Percentiles rank a stretch among this genome's conserved stretches.
Evolutionary conservation across 2,888 invertebrate species (phyloP).

Genomic region (Cephus pygmeus): DNA sequence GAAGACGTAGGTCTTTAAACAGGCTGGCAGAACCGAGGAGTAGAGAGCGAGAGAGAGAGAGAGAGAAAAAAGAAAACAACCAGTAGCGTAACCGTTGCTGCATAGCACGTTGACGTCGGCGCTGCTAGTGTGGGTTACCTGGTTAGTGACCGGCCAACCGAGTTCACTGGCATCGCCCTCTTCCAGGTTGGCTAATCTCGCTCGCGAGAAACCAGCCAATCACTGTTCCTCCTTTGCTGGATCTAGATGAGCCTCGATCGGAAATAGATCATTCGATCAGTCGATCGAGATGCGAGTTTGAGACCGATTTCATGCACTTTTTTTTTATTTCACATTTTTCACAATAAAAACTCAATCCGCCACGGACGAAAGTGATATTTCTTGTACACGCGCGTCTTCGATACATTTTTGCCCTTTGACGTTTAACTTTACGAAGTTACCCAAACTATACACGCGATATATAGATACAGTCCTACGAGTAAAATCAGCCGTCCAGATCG

Average conservation of each 20-base stretch:
- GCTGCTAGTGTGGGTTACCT: conserved; percentile 67
- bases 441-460: neutral
- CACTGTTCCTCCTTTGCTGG: neutral
- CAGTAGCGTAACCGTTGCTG: conserved; percentile 61
- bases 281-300: neutral
- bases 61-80: conserved; percentile 59
- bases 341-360: neutral
- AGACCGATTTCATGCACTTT: no score
- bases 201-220: conserved; percentile 16
- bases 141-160: conserved; percentile 67
- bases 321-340: neutral
- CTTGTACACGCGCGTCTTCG: neutral
- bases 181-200: conserved; percentile 64
- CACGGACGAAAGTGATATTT: neutral
- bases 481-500: neutral
- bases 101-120: conserved; percentile 62
- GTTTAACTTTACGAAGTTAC: neutral
- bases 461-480: neutral
- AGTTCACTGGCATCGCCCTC: conserved; percentile 66
- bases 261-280: neutral
- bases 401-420: neutral
- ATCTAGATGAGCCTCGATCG: neutral
- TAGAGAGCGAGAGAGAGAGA: conserved; percentile 12
- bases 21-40: neutral
- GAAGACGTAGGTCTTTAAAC: neutral